These are phyloP conservation scores for Syngnathus typhle DNA, from an alignment of 2,113 vertebrate species.

Conservation along the genomic window DNA sequence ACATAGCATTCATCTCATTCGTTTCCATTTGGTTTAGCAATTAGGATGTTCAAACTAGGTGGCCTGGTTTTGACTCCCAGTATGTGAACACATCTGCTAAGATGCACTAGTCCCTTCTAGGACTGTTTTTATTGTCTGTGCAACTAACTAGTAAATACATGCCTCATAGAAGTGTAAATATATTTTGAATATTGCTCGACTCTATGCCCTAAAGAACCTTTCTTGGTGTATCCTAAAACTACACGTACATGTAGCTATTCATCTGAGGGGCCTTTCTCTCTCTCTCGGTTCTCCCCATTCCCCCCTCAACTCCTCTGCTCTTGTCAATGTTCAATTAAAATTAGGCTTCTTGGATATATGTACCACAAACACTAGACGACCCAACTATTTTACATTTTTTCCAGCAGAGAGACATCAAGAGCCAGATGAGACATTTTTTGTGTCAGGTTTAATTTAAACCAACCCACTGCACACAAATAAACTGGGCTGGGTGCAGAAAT, in stretches of 20 bases:
- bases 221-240: background rate
- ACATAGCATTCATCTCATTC: conserved; percentile 1
- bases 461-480: conserved; percentile 54
- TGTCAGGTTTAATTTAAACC: conserved; percentile 55
- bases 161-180: background rate
- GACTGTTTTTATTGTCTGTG: background rate
- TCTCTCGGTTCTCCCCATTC: conserved; percentile 6
- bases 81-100: background rate
- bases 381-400: conserved; percentile 45
- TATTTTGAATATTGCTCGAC: background rate
- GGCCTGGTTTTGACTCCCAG: background rate
- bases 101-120: background rate
- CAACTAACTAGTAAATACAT: background rate
- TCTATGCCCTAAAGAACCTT: background rate
- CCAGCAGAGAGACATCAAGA: conserved; percentile 43
- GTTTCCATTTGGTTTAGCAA: background rate
- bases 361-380: conserved; percentile 32
- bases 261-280: conserved; percentile 3
- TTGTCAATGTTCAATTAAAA: conserved; percentile 37
- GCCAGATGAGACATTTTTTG: conserved; percentile 49
- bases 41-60: background rate
- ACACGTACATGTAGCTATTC: conserved; percentile 9
- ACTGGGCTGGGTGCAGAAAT: conserved; percentile 52
- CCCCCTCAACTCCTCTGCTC: conserved; percentile 13
- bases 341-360: conserved; percentile 35